These are phyloP conservation scores for Myodes glareolus DNA, from an alignment of 2,113 vertebrate genomes.

Conservation along the genomic window DNA sequence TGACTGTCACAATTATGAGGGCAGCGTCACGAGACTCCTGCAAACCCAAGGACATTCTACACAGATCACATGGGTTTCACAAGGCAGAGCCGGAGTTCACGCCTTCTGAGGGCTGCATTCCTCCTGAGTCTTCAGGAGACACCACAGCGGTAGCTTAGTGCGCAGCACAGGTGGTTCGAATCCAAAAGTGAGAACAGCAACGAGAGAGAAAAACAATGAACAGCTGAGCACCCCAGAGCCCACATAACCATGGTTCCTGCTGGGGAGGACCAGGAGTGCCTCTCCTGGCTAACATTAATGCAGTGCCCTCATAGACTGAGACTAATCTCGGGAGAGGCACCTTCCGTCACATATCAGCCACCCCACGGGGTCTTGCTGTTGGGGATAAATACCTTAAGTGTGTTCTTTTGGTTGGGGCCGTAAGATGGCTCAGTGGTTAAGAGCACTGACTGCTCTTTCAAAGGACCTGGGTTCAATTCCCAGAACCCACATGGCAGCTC, in stretches of 20 bases:
- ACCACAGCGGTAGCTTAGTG: neutral
- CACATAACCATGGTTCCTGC: accelerated
- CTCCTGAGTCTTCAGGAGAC: neutral
- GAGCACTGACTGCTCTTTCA: too few relatives aligned
- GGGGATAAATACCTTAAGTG: neutral
- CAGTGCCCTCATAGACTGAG: neutral
- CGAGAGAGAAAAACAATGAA: accelerated
- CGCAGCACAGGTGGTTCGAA: accelerated
- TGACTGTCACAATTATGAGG: neutral
- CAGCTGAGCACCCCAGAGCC: neutral
- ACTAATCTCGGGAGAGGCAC: neutral
- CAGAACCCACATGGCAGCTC: too few relatives aligned
- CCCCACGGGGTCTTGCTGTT: neutral
- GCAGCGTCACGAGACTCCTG: neutral
- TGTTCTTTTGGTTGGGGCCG: neutral
- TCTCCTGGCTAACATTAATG: neutral
- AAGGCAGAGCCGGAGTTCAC: neutral
- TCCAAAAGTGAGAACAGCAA: neutral
- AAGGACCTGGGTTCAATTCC: too few relatives aligned
- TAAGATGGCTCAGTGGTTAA: too few relatives aligned
- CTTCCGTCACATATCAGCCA: neutral
- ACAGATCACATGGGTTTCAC: neutral
- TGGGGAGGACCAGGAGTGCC: too few relatives aligned
- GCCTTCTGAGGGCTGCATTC: neutral
- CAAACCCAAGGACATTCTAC: conserved; percentile 22